phyloP scores from a whole-genome alignment of 2,888 invertebrate genomes.

The Dorcus parallelipipedus region DNA sequence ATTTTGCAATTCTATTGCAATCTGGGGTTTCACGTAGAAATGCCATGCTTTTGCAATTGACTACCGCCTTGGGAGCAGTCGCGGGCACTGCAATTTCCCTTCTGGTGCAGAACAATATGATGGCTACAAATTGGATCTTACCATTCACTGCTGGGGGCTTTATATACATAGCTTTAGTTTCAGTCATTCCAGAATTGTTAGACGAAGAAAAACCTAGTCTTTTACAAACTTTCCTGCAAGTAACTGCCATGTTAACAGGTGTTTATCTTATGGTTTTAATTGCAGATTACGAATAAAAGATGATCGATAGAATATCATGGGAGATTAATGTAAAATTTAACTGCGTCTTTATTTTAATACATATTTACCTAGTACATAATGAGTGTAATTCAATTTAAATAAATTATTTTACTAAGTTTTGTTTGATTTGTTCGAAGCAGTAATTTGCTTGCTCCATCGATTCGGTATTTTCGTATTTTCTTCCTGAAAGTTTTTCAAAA shows the following conservation, averaged over 20 bases:
- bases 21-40: slow-evolving; percentile 92
- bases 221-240: slow-evolving; percentile 87
- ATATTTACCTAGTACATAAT: neutral
- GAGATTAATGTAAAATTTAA: neutral
- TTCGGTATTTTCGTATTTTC: slow-evolving; percentile 61
- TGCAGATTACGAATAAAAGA: slow-evolving; percentile 66
- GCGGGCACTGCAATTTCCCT: slow-evolving; percentile 90
- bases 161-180: slow-evolving; percentile 99
- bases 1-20: slow-evolving; percentile 97
- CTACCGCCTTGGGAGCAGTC: slow-evolving; percentile 93
- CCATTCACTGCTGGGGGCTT: slow-evolving; percentile 99
- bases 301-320: neutral
- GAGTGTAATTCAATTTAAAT: neutral
- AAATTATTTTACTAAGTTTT: slow-evolving; percentile 5
- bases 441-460: slow-evolving; percentile 70
- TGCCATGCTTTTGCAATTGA: slow-evolving; percentile 91
- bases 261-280: slow-evolving; percentile 96
- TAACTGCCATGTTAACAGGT: slow-evolving; percentile 81
- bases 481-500: slow-evolving; percentile 51
- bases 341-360: neutral
- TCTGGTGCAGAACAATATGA: slow-evolving; percentile 63
- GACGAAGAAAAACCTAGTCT: slow-evolving; percentile 76
- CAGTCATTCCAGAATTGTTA: slow-evolving; percentile 95
- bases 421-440: slow-evolving; percentile 73
- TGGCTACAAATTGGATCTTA: slow-evolving; percentile 83